Evolutionary conservation across 2,797 vertebrate species (phyloP).

Genomic region (Poeciliopsis infans): DNA sequence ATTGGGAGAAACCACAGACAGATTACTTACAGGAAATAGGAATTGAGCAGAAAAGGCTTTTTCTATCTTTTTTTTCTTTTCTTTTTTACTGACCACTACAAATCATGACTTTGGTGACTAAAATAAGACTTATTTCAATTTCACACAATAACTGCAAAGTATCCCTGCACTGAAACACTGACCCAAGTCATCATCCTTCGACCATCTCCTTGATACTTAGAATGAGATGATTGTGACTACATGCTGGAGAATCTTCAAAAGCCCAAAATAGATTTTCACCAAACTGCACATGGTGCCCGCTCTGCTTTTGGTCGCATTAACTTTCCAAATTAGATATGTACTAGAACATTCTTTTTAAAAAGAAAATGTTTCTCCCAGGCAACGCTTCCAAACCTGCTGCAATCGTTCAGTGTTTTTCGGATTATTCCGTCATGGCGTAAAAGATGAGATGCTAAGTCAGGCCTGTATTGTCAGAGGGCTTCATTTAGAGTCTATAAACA

Average conservation of each 20-base stretch:
- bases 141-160: neutral
- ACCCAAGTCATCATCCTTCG: neutral
- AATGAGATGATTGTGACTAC: neutral
- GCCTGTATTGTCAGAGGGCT: neutral
- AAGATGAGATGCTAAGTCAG: neutral
- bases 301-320: neutral
- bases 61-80: no score
- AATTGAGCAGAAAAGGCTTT: no score
- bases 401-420: neutral
- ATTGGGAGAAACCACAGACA: no score
- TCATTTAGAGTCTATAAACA: neutral
- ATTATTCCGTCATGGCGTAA: neutral
- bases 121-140: neutral
- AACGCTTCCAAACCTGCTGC: neutral
- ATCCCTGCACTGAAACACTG: neutral
- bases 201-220: neutral
- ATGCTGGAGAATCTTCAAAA: neutral
- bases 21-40: no score
- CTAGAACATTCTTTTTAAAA: neutral
- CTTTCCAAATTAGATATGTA: neutral
- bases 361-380: neutral
- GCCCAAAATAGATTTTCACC: neutral
- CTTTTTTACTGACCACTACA: no score
- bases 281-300: neutral
- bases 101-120: neutral